Percentiles rank a stretch among this genome's conserved stretches.
Conservation (phyloP, 1,140 invertebrate species). For the Orussus abietinus region DNA sequence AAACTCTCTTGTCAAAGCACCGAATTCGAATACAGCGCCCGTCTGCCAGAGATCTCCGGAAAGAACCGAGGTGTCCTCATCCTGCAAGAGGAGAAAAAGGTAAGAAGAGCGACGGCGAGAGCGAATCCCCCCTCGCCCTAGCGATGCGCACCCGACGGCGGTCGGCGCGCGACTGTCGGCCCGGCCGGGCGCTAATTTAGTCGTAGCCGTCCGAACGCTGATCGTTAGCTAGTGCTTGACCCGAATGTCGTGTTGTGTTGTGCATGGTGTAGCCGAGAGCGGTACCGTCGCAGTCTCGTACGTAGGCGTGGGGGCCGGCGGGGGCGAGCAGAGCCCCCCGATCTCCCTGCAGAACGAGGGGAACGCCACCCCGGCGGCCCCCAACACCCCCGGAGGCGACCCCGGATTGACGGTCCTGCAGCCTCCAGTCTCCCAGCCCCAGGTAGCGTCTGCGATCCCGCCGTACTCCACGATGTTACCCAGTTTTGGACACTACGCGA, state of each 20-base stretch:
- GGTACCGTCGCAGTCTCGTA: constrained; percentile 57
- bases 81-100: too few relatives aligned
- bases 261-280: constrained; percentile 57
- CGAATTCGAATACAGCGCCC: too few relatives aligned
- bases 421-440: constrained; percentile 53
- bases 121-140: too few relatives aligned
- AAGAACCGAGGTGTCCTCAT: too few relatives aligned
- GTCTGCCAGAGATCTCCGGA: too few relatives aligned
- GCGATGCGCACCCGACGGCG: too few relatives aligned
- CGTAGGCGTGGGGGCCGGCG: constrained; percentile 52
- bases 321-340: constrained; percentile 57
- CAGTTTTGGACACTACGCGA: constrained; percentile 68
- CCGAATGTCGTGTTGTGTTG: constrained; percentile 50
- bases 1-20: too few relatives aligned
- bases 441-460: constrained; percentile 49
- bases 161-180: too few relatives aligned
- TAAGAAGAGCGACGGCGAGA: too few relatives aligned
- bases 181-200: too few relatives aligned
- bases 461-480: constrained; percentile 65
- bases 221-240: constrained; percentile 42
- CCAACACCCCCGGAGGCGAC: constrained; percentile 51
- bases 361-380: constrained; percentile 53
- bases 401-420: constrained; percentile 57
- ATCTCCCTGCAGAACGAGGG: constrained; percentile 58
- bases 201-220: too few relatives aligned